phyloP scores from a whole-genome alignment of 1,140 invertebrate genomes.

The Drosophila obscura region DNA sequence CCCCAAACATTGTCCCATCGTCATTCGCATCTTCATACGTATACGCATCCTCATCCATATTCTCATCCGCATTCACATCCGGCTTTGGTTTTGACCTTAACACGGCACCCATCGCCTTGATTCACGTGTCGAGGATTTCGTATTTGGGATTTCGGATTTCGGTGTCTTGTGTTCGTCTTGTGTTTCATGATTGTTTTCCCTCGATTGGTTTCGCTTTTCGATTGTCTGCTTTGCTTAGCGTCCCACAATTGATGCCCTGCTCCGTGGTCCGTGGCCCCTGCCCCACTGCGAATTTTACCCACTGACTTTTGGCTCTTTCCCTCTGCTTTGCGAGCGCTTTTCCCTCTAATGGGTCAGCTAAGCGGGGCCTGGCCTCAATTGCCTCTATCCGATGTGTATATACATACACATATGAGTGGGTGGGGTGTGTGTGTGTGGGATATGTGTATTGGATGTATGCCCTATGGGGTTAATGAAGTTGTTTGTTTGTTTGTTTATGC shows the following conservation, averaged over 20 bases:
- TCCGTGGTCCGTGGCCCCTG: background rate
- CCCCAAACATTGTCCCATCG: constrained; percentile 13
- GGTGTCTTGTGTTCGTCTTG: constrained; percentile 35
- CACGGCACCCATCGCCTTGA: constrained; percentile 1
- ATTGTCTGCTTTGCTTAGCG: constrained; percentile 77
- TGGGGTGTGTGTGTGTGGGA: constrained; percentile 10
- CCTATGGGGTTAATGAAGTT: constrained; percentile 78
- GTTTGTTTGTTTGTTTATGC: constrained; percentile 68
- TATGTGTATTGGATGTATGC: constrained; percentile 51
- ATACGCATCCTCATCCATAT: background rate
- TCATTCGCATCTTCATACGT: background rate
- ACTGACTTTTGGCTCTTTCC: constrained; percentile 67
- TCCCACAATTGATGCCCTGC: constrained; percentile 67
- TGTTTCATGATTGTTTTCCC: constrained; percentile 75
- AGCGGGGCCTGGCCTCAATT: constrained; percentile 55
- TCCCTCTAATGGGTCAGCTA: constrained; percentile 73
- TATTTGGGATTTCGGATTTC: constrained; percentile 4
- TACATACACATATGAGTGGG: constrained; percentile 21
- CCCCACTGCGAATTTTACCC: constrained; percentile 39
- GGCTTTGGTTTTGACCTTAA: constrained; percentile 48
- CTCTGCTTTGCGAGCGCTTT: constrained; percentile 61
- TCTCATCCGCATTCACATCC: background rate
- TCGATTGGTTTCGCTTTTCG: constrained; percentile 67
- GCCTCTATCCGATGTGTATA: constrained; percentile 34
- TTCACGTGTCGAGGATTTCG: constrained; percentile 55